phyloP scores from a whole-genome alignment of 2,113 vertebrate species.

The Myanophis thanlyinensis region DNA sequence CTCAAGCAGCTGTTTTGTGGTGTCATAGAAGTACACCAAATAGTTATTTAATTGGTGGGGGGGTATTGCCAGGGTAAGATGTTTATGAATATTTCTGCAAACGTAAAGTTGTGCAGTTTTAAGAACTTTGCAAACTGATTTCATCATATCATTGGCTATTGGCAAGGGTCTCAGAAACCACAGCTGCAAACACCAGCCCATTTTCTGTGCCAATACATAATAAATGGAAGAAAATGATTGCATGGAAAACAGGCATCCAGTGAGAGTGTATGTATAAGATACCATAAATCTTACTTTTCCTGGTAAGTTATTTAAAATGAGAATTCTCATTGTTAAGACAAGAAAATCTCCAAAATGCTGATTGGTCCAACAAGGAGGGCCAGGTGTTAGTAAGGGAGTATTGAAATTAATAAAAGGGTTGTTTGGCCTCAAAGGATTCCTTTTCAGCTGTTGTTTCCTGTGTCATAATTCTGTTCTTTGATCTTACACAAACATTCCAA shows the following conservation, averaged over 20 bases:
- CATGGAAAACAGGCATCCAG: neutral
- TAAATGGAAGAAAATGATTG: neutral
- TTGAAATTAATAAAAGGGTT: conserved; percentile 65
- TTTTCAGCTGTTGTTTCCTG: conserved; percentile 67
- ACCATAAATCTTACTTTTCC: neutral
- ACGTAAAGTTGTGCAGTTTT: neutral
- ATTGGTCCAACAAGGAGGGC: neutral
- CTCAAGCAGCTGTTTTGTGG: neutral
- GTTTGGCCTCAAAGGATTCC: conserved; percentile 58
- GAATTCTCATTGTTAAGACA: conserved; percentile 13
- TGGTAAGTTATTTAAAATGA: neutral
- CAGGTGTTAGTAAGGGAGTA: conserved; percentile 15
- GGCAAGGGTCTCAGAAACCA: neutral
- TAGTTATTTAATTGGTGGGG: neutral
- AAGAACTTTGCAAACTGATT: neutral
- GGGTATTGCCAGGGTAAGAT: neutral
- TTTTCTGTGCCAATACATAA: neutral
- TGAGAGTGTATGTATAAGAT: neutral
- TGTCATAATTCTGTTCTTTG: conserved; percentile 73
- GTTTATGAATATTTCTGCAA: neutral
- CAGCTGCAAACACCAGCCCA: neutral
- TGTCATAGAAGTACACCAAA: neutral
- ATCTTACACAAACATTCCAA: conserved; percentile 65
- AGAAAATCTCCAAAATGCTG: conserved; percentile 1
- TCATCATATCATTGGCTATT: neutral